These are phyloP conservation scores for Pantelozetes paolii DNA, from an alignment of 2,888 invertebrate genomes.

Conservation along the genomic window DNA sequence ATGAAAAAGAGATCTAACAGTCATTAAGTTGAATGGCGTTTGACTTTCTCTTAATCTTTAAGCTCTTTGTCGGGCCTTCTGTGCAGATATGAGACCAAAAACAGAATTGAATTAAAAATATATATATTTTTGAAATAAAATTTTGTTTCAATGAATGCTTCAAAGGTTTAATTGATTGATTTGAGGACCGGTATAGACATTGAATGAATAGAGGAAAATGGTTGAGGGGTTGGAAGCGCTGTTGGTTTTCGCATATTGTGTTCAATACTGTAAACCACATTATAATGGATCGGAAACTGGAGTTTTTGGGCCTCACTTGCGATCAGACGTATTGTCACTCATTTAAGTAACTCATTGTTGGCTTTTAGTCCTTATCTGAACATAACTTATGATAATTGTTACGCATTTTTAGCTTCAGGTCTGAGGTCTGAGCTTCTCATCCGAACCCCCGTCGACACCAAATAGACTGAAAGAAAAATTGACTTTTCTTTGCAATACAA, in stretches of 20 bases:
- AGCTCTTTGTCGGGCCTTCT: background rate
- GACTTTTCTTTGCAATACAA: no score
- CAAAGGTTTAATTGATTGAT: slow-evolving; percentile 18
- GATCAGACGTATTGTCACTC: background rate
- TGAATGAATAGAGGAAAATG: background rate
- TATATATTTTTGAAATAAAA: no score
- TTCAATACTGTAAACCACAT: background rate
- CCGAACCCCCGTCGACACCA: no score
- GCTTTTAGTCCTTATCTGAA: background rate
- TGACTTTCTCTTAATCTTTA: background rate
- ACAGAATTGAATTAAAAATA: background rate
- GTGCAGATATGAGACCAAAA: background rate
- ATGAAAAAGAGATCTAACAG: slow-evolving; percentile 27
- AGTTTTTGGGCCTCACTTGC: background rate
- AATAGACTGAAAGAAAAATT: no score
- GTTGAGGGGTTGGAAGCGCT: background rate
- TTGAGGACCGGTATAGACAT: background rate
- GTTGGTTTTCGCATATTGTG: background rate
- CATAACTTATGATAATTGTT: no score
- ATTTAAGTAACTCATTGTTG: slow-evolving; percentile 19
- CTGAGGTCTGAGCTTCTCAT: no score
- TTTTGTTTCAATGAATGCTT: background rate
- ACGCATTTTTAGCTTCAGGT: no score
- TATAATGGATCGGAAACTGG: background rate
- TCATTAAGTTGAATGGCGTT: slow-evolving; percentile 23